Evolutionary conservation across 2,888 invertebrate genomes (phyloP), one percentile per base, ranked within the genome.

Genomic region (Cerastoderma edule): DNA sequence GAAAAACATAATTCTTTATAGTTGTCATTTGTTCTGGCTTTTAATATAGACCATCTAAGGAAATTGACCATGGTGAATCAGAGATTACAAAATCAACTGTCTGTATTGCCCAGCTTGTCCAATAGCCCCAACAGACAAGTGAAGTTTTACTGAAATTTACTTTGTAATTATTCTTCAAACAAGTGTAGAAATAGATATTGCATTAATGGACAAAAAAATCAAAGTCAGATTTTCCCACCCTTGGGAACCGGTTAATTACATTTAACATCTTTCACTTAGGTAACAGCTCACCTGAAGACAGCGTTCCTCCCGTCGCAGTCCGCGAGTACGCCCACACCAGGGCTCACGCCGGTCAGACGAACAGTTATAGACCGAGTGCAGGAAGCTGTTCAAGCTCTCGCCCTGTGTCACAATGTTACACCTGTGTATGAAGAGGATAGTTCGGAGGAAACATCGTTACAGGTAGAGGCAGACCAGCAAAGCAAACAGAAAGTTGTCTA

Each of bases 341-440:
- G 79, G 3, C 75, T 87, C 27, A 86, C 88, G 13, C 89, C 91
- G 84, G 95, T 96, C 86, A 94, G 96, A 68, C 94, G 95, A 89
- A 94, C 96, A 19, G 95, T 95, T 90, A 94, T 95, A 69, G 95
- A 95, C 78, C 95, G 97, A 68, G 96, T 98, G 76, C 96, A 96
- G 93, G 97, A 97, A 89, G 97, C 97, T 0, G 97, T 99, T 33
- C 96, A 97, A 87, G 99, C 99, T 0, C 94, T 99, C 66, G 98
- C 99, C 0, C 94, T 99, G 46, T 99, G 99, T 92, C 99, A 99
- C 92, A 99, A 99, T 93, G 99, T 99, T 13, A 99, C 99, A 0
- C 99, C 99, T 0, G 97, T 98, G 1, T 97, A 96, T 89, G 99
- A 99, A 74, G 91, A 91, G 64, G 89, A 87, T 28, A 85, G 78